phyloP scores from a whole-genome alignment of 2,797 vertebrate genomes.

The Crocidura indochinensis region DNA sequence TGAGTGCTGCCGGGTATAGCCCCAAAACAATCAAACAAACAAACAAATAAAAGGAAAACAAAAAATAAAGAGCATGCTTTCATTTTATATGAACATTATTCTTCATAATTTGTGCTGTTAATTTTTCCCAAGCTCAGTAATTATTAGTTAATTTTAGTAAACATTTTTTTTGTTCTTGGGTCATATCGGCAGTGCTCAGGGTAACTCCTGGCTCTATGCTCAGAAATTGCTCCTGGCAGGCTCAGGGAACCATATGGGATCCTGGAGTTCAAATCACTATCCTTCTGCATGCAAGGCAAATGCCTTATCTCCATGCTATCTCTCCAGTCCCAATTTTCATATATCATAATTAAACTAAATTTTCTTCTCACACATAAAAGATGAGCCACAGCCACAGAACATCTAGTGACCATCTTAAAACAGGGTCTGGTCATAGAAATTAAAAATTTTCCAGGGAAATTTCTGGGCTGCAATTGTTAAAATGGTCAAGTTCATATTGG shows the following conservation, averaged over 20 bases:
- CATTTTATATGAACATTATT: conserved; percentile 44
- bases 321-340: neutral
- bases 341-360: conserved; percentile 40
- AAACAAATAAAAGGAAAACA: too few relatives aligned
- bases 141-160: conserved; percentile 51
- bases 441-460: conserved; percentile 30
- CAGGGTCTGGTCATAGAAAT: conserved; percentile 6
- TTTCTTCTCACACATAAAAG: conserved; percentile 35
- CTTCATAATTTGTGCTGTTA: conserved; percentile 42
- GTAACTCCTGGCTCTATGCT: too few relatives aligned
- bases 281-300: too few relatives aligned
- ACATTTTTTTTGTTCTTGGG: neutral
- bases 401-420: conserved; percentile 48
- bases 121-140: conserved; percentile 57
- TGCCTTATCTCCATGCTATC: too few relatives aligned
- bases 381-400: conserved; percentile 19
- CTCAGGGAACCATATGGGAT: too few relatives aligned
- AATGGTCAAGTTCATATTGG: neutral
- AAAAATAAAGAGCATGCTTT: conserved; percentile 29
- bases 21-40: too few relatives aligned
- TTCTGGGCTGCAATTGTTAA: neutral
- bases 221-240: too few relatives aligned
- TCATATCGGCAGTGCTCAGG: too few relatives aligned
- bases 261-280: too few relatives aligned
- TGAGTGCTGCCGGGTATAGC: too few relatives aligned